phyloP scores from a whole-genome alignment of 2,113 vertebrate genomes.

The Oophaga pumilio region DNA sequence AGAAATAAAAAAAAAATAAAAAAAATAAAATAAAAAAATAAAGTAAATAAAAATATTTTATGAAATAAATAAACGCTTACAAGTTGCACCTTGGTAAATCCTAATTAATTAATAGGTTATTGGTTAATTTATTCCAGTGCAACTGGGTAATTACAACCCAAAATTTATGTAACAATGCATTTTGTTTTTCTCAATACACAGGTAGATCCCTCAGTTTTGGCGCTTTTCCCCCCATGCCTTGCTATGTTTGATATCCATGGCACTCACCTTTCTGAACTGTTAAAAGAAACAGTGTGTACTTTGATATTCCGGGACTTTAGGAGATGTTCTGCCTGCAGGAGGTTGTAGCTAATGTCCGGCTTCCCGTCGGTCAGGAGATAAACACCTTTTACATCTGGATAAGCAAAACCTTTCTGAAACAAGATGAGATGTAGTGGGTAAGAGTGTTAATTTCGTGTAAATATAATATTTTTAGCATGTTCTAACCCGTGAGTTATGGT shows the following conservation, averaged over 20 bases:
- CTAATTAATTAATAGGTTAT: too few relatives aligned
- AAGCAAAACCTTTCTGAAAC: conserved; percentile 73
- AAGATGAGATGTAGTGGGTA: neutral
- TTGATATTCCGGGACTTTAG: conserved; percentile 63
- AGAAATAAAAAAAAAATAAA: neutral
- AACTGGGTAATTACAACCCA: too few relatives aligned
- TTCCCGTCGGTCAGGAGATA: conserved; percentile 82
- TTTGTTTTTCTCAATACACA: too few relatives aligned
- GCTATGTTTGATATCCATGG: neutral
- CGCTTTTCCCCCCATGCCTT: too few relatives aligned
- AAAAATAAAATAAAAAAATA: neutral
- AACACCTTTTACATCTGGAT: conserved; percentile 69
- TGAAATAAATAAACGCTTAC: neutral
- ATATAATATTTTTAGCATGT: neutral
- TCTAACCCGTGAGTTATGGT: neutral
- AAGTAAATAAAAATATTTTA: neutral
- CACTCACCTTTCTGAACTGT: conserved; percentile 71
- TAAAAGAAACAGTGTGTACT: conserved; percentile 78
- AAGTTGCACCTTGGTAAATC: too few relatives aligned
- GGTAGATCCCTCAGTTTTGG: too few relatives aligned
- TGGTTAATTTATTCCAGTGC: too few relatives aligned
- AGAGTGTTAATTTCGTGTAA: neutral
- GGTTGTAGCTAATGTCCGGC: conserved; percentile 75
- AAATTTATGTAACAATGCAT: too few relatives aligned
- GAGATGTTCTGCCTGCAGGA: conserved; percentile 69